Base-by-base conservation (phyloP, 2,797 vertebrate genomes). In the Pelochelys cantorii region DNA sequence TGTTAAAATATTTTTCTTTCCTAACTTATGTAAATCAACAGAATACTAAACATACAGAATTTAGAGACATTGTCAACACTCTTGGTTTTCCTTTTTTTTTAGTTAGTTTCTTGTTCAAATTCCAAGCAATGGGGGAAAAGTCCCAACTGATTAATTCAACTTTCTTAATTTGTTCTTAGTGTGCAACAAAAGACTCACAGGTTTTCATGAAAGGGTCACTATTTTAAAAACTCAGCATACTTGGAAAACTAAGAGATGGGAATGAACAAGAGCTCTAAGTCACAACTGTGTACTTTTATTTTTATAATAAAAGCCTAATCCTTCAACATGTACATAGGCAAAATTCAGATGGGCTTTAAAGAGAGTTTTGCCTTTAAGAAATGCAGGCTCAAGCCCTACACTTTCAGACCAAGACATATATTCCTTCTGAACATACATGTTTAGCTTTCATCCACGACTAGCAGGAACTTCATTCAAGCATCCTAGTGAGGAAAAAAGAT, bases 391-490 rank as follows among this genome's bases (percentile, higher is more conserved):
- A 88, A 92, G 62, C 29, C 54, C 11, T 4, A 11, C 5, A 83
- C 88, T 84, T 94, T 77, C 54, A 83, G 87, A 87, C 88, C 84
- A 81, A 93, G 62, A 88, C 84, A 62, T 74, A 92, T 81, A 75
- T 71, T 79, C 71, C 83, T 94, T 90, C 75, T 81, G 55, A 48
- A 4, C 82, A 65, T 52, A 84, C 52, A 12, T 89, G 34, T 31
- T 89, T 93, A 55, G 71, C 84, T 89, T 74, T 79, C 48, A 52
- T 85, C 86, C 84, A 75, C 34, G n/a, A 60, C 68, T 81, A 86
- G 87, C 1, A 95, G 81, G 57, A 95, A 94, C 96, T 96, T 89
- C 93, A 85, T 29, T 11, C 20, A 88, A n/a, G 88, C 88, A 96
- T 85, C 25, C 68, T 82, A 90, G 83, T 92, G 81, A 90, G 53